Conservation (phyloP, 2,888 invertebrate species). For the Drosophila bunnanda region DNA sequence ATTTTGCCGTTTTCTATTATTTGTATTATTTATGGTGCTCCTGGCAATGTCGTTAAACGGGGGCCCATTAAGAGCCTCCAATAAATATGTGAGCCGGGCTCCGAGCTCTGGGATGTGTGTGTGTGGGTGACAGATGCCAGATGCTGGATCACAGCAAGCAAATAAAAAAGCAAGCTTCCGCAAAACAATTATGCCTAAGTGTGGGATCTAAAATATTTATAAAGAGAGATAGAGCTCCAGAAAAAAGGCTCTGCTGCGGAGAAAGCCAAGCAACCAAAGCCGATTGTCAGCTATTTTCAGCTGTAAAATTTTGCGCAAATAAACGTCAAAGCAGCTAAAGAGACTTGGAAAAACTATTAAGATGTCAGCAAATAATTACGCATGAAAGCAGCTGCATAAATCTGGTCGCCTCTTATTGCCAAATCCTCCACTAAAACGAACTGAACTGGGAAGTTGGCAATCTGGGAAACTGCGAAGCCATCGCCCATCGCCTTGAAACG, state of each 20-base stretch:
- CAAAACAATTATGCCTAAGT: conserved; percentile 73
- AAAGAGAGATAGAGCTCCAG: conserved; percentile 22
- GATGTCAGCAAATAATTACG: conserved; percentile 78
- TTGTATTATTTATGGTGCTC: conserved; percentile 73
- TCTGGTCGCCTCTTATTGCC: conserved; percentile 64
- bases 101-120: conserved; percentile 12
- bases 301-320: conserved; percentile 33
- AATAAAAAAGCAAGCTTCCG: conserved; percentile 34
- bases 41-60: conserved; percentile 66
- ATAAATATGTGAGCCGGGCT: conserved; percentile 16
- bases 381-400: conserved; percentile 66
- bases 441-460: conserved; percentile 39
- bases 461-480: conserved; percentile 37
- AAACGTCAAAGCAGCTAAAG: conserved; percentile 42
- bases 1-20: conserved; percentile 66
- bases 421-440: conserved; percentile 73
- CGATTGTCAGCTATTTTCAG: conserved; percentile 34
- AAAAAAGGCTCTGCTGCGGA: conserved; percentile 13
- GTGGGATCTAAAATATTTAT: conserved; percentile 67
- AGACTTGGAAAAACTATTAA: conserved; percentile 70
- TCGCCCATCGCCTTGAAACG: conserved; percentile 61
- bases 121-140: conserved; percentile 54
- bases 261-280: conserved; percentile 17
- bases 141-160: conserved; percentile 37
- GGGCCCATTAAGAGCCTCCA: conserved; percentile 60